phyloP scores from a whole-genome alignment of 1,140 invertebrate species.

The Belonocnema kinseyi region DNA sequence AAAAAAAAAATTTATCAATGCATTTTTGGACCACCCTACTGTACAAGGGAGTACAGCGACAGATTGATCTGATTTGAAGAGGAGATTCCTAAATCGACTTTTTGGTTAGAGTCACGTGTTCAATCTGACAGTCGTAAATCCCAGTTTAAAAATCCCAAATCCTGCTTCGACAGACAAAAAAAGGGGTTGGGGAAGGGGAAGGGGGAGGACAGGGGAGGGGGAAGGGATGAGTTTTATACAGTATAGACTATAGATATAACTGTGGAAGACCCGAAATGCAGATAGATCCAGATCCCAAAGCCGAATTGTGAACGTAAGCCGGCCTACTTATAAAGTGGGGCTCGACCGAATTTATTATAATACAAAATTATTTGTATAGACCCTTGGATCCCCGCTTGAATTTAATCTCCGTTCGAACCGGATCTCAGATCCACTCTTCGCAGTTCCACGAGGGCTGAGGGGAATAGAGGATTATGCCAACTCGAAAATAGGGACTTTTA shows the following conservation, averaged over 20 bases:
- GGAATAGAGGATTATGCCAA: constrained; percentile 47
- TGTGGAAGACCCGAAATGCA: constrained; percentile 22
- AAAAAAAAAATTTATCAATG: too few relatives aligned
- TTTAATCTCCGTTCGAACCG: constrained; percentile 64
- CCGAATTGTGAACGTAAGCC: constrained; percentile 58
- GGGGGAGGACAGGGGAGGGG: too few relatives aligned
- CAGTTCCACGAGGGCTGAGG: constrained; percentile 59
- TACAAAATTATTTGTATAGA: constrained; percentile 71
- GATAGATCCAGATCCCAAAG: constrained; percentile 40
- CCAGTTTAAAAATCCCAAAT: constrained; percentile 38
- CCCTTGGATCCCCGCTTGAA: constrained; percentile 52
- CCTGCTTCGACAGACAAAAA: not conserved
- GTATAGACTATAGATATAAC: not conserved
- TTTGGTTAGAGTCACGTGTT: not conserved
- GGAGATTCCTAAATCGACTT: not conserved
- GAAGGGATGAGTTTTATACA: constrained; percentile 23
- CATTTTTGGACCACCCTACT: too few relatives aligned
- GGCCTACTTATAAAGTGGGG: constrained; percentile 68
- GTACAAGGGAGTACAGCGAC: too few relatives aligned
- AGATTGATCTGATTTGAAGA: not conserved
- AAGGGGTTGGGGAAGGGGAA: too few relatives aligned
- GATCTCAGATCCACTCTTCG: constrained; percentile 55
- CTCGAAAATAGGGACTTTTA: constrained; percentile 35
- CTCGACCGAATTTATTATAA: constrained; percentile 68
- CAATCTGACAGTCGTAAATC: constrained; percentile 38